Evolutionary conservation across 2,113 vertebrate genomes (phyloP).

Genomic region (Strix uralensis): DNA sequence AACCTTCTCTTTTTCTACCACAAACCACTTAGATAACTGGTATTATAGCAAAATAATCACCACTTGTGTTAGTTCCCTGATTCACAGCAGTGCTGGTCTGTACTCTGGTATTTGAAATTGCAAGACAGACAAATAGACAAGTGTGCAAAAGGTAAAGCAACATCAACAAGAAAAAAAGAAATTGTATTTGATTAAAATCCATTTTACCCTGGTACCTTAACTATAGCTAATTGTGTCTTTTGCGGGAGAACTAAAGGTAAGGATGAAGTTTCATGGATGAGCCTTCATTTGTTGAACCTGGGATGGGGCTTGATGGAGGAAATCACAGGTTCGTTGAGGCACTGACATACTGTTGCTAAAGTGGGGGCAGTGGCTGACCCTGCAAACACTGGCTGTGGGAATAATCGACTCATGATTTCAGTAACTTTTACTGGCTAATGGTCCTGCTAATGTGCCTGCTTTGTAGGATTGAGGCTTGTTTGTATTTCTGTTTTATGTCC

Average conservation of each 20-base stretch:
- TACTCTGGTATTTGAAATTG: background rate
- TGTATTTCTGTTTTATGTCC: background rate
- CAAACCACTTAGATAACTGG: background rate
- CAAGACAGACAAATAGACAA: background rate
- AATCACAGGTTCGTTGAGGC: fast-evolving
- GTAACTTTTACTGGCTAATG: background rate
- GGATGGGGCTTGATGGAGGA: background rate
- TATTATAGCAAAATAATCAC: background rate
- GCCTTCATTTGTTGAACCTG: background rate
- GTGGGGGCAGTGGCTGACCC: background rate
- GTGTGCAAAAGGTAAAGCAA: background rate
- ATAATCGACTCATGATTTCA: background rate
- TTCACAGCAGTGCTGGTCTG: background rate
- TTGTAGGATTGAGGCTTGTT: background rate
- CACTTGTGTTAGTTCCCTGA: background rate
- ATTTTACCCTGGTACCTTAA: background rate
- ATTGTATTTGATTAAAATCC: background rate
- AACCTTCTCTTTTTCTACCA: background rate
- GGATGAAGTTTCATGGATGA: background rate
- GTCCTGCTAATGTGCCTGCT: background rate
- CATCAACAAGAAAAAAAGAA: background rate
- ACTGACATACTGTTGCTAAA: background rate
- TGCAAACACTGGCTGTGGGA: background rate
- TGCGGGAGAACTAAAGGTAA: background rate
- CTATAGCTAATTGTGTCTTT: background rate